These are phyloP conservation scores for Dryobotodes eremita DNA, from an alignment of 2,888 invertebrate genomes.

Conservation along the genomic window DNA sequence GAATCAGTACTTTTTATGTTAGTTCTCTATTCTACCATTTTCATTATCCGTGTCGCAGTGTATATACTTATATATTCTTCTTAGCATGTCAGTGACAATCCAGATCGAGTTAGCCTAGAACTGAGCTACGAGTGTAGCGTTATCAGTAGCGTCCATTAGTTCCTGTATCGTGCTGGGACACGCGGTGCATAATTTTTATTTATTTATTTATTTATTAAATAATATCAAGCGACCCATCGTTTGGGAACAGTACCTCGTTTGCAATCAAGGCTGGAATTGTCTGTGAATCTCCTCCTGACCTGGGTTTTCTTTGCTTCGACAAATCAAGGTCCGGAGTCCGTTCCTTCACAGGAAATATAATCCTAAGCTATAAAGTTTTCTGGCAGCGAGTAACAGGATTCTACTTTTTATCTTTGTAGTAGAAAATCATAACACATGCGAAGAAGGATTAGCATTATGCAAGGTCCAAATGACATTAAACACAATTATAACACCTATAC, in stretches of 20 bases:
- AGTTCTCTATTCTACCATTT: not conserved
- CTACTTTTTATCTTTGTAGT: not conserved
- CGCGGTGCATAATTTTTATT: not conserved
- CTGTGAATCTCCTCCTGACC: not conserved
- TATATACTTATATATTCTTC: not conserved
- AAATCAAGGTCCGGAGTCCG: not conserved
- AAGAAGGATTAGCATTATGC: conserved; percentile 6
- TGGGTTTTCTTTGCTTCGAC: not conserved
- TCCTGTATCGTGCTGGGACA: not conserved
- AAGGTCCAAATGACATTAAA: conserved; percentile 9
- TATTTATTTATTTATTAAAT: no score
- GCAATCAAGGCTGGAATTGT: not conserved
- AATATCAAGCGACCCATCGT: not conserved
- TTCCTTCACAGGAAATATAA: no score
- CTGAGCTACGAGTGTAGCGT: not conserved
- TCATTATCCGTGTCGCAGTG: not conserved
- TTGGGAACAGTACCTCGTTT: not conserved
- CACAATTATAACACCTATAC: not conserved
- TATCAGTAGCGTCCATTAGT: not conserved
- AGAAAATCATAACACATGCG: not conserved
- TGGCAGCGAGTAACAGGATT: not conserved
- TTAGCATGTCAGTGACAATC: not conserved
- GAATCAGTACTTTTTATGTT: not conserved
- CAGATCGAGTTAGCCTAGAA: not conserved
- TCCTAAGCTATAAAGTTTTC: not conserved